phyloP scores from a whole-genome alignment of 2,113 vertebrate species.

The Symphodus melops region DNA sequence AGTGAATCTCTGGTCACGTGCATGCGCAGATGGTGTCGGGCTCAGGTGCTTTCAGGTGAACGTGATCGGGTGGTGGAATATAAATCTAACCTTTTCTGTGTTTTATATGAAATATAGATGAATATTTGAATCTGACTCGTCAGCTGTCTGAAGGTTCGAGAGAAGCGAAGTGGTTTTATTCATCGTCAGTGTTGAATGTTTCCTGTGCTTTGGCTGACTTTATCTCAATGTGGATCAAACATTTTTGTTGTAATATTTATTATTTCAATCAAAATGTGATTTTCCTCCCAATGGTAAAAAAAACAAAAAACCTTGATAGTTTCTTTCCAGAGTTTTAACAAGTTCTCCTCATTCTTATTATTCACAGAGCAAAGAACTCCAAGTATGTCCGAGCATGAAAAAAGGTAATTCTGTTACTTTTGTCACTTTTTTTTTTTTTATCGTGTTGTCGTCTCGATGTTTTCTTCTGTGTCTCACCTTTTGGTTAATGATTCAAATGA shows the following conservation, averaged over 20 bases:
- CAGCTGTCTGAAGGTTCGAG: background rate
- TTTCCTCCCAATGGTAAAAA: background rate
- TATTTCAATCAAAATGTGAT: background rate
- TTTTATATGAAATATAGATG: too few species aligned
- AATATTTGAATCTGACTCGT: background rate
- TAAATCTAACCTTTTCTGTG: constrained; percentile 5
- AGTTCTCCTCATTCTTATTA: constrained; percentile 25
- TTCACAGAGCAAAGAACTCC: constrained; percentile 87
- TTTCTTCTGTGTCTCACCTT: too few species aligned
- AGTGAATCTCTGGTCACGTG: constrained; percentile 9
- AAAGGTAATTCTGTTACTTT: constrained; percentile 85
- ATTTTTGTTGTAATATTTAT: background rate
- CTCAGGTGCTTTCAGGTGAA: constrained; percentile 7
- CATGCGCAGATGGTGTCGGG: background rate
- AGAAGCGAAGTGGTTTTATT: background rate
- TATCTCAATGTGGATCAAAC: background rate
- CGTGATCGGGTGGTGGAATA: background rate
- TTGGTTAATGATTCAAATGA: too few species aligned
- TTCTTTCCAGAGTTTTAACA: background rate
- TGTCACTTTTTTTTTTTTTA: too few species aligned
- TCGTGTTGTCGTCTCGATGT: too few species aligned
- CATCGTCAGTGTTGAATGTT: background rate
- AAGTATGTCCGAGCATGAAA: constrained; percentile 86
- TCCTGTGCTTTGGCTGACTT: background rate
- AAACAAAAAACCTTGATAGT: background rate